Evolutionary conservation across 2,113 vertebrate species (phyloP).

Genomic region (Grus americana): DNA sequence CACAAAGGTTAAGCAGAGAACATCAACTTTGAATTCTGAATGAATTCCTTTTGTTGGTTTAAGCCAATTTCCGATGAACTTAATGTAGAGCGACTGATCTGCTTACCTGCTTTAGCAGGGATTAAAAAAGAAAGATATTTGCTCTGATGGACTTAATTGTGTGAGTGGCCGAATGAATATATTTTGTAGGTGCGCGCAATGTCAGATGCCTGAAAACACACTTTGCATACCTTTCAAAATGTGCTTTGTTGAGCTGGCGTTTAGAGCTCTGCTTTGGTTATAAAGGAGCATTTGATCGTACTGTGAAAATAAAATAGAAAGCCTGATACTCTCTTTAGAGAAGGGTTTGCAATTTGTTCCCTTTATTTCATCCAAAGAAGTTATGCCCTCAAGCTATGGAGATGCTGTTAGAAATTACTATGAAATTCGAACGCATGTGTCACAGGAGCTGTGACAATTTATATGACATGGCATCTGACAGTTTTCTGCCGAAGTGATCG

Average conservation of each 20-base stretch:
- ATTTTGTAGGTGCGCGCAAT: not conserved
- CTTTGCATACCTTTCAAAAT: not conserved
- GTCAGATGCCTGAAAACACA: not conserved
- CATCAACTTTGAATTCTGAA: not conserved
- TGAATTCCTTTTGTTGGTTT: not conserved
- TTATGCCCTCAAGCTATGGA: not conserved
- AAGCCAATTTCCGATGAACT: not conserved
- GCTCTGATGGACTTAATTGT: not conserved
- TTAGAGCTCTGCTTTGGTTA: not conserved
- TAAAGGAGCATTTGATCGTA: not conserved
- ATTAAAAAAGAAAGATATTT: not conserved
- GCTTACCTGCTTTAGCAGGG: not conserved
- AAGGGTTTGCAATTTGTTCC: not conserved
- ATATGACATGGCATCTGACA: conserved; percentile 8
- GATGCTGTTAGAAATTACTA: not conserved
- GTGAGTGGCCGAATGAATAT: not conserved
- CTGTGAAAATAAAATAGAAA: not conserved
- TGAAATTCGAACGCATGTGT: not conserved
- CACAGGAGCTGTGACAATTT: conserved; percentile 8
- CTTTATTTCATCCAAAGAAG: not conserved
- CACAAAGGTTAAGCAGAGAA: not conserved
- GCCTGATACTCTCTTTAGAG: not conserved
- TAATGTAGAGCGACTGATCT: not conserved
- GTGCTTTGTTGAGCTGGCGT: not conserved
- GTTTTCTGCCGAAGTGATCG: not conserved